phyloP scores from a whole-genome alignment of 2,888 invertebrate species.

The Volucella zonaria region DNA sequence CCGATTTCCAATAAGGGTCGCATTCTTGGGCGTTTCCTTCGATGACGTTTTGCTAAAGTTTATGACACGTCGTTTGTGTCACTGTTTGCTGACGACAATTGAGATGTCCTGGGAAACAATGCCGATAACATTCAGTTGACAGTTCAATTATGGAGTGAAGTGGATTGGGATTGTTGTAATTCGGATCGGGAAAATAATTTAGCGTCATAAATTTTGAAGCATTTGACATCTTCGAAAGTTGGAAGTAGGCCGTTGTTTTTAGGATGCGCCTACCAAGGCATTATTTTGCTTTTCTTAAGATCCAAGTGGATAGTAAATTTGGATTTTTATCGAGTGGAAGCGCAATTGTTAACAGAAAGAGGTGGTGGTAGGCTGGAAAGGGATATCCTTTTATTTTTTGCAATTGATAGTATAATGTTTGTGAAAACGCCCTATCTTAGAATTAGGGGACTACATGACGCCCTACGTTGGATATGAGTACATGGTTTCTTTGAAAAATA shows the following conservation, averaged over 20 bases:
- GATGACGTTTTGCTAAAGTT: slow-evolving; percentile 48
- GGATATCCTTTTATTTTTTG: not conserved
- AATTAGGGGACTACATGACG: not conserved
- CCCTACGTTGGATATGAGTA: no score
- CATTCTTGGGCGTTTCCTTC: slow-evolving; percentile 11
- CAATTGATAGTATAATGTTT: slow-evolving; percentile 7
- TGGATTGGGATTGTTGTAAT: not conserved
- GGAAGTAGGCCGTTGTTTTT: slow-evolving; percentile 24
- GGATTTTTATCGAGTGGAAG: slow-evolving; percentile 29
- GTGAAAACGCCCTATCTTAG: slow-evolving; percentile 32
- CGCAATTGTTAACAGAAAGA: slow-evolving; percentile 10
- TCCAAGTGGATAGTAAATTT: slow-evolving; percentile 30
- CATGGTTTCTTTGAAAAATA: not conserved
- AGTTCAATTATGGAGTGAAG: slow-evolving; percentile 39
- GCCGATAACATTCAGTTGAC: slow-evolving; percentile 33
- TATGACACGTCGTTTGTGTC: slow-evolving; percentile 47
- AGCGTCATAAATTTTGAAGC: slow-evolving; percentile 48
- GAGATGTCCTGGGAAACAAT: slow-evolving; percentile 42
- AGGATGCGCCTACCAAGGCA: slow-evolving; percentile 26
- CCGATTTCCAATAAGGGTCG: not conserved
- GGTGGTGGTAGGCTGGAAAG: slow-evolving; percentile 15
- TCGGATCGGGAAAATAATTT: not conserved
- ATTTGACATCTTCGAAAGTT: slow-evolving; percentile 35
- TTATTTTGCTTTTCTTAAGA: not conserved
- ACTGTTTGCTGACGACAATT: slow-evolving; percentile 27